Evolutionary conservation across 2,797 vertebrate genomes (phyloP), one percentile per base, ranked within the genome.

Genomic region (Acrossocheilus fasciatus): DNA sequence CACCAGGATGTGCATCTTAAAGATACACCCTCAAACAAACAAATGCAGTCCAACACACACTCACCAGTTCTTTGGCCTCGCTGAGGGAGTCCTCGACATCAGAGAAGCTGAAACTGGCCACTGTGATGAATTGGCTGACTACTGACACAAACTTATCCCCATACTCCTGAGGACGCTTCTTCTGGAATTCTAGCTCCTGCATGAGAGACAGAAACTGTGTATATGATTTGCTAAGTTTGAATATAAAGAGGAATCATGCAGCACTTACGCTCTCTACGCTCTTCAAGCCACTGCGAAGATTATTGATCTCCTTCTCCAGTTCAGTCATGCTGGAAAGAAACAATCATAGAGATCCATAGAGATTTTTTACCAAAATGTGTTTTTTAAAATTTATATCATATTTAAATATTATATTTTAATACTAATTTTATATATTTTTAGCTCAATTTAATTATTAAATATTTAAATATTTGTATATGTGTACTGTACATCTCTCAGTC

Each of bases 21-120:
- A 47, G n/a, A 75, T 8, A 59, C 69, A 54, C 68, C 68, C 76
- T 73, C 30, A 81, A 59, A 76, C 30, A 81, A 50, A 78, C 30
- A 77, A 54, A 87, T 43, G 73, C 62, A 15, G 23, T 77, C 45
- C 4, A 30, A 18, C 74, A 39, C 73, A 20, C 2, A 26, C 96
- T 96, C 93, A 99, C 98, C 96, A 99, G 95, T 26, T 99, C 98
- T 93, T 97, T 99, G 34, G 98, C 97, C 93, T 99, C 98, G 0
- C 83, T 90, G 83, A 99, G 96, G 64, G 98, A 98, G 92, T 99
- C 98, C 91, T 99, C 98, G 0, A 99, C 97, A 0, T 99, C 98
- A 0, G 98, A 99, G 95, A 99, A 99, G 94, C 98, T 98, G 95
- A 99, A 99, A 94, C 98, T 98, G 91, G 98, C 98, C 87, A 99